Evolutionary conservation across 2,113 vertebrate species (phyloP).

Genomic region (Lagopus muta): DNA sequence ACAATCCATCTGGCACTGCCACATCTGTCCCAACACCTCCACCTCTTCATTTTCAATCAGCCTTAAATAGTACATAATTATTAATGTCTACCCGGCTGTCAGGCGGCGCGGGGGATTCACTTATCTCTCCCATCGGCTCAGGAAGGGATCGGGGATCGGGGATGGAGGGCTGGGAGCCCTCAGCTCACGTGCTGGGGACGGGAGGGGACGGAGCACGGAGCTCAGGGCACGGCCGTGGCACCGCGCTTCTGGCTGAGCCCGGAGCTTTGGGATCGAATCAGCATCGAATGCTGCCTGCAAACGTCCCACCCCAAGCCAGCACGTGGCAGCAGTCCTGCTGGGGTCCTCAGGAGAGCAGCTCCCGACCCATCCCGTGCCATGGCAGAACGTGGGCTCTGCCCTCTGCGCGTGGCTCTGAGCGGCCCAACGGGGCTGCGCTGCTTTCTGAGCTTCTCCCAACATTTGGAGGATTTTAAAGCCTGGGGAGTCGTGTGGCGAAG

Average conservation of each 20-base stretch:
- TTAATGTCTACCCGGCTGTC: slow-evolving; percentile 76
- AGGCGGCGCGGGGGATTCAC: slow-evolving; percentile 62
- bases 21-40: slow-evolving; percentile 79
- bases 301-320: not conserved
- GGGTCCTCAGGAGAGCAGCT: not conserved
- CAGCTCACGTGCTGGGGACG: not conserved
- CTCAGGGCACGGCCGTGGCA: not conserved
- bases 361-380: not conserved
- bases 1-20: slow-evolving; percentile 79
- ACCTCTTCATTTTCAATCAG: slow-evolving; percentile 79
- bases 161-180: not conserved
- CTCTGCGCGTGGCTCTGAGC: not conserved
- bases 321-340: too few species aligned
- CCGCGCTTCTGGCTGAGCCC: not conserved
- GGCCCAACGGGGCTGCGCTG: too few species aligned
- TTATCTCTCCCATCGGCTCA: slow-evolving; percentile 37
- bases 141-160: not conserved
- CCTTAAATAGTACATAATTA: slow-evolving; percentile 78
- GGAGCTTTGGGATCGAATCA: not conserved
- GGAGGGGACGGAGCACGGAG: not conserved
- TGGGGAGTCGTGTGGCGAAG: not conserved
- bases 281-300: not conserved
- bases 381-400: not conserved
- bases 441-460: not conserved
- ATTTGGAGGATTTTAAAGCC: slow-evolving; percentile 16